phyloP scores from a whole-genome alignment of 1,140 invertebrate genomes.

The Lasioglossum baleicum region DNA sequence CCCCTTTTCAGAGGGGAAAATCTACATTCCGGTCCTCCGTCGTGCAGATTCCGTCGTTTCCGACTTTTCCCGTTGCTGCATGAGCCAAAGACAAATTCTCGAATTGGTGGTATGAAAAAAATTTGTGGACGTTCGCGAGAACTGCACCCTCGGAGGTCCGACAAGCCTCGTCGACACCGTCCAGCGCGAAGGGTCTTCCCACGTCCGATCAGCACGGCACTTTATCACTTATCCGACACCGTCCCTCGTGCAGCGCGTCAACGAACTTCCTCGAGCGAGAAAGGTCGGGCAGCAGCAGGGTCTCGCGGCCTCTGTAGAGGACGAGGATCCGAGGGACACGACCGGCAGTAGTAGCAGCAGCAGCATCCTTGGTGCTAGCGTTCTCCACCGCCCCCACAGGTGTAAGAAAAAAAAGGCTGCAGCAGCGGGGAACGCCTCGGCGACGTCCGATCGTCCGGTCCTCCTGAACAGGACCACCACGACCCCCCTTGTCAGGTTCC shows the following conservation, averaged over 20 bases:
- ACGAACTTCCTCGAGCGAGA: neutral
- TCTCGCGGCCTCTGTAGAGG: neutral
- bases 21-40: too few relatives aligned
- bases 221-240: constrained; percentile 42
- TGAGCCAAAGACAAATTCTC: too few relatives aligned
- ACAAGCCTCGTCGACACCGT: neutral
- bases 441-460: neutral
- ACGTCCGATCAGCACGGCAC: constrained; percentile 32
- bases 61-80: too few relatives aligned
- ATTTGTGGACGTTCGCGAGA: neutral
- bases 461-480: neutral
- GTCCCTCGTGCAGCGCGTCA: neutral
- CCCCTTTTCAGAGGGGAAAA: neutral
- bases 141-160: neutral
- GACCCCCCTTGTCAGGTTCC: neutral
- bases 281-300: neutral
- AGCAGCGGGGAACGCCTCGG: constrained; percentile 27
- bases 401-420: neutral
- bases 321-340: neutral
- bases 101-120: too few relatives aligned
- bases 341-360: too few relatives aligned
- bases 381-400: constrained; percentile 27
- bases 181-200: neutral
- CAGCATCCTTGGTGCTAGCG: constrained; percentile 34
- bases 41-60: too few relatives aligned